Evolutionary conservation across 2,113 vertebrate species (phyloP).

Genomic region (Rhodinocichla rosea): DNA sequence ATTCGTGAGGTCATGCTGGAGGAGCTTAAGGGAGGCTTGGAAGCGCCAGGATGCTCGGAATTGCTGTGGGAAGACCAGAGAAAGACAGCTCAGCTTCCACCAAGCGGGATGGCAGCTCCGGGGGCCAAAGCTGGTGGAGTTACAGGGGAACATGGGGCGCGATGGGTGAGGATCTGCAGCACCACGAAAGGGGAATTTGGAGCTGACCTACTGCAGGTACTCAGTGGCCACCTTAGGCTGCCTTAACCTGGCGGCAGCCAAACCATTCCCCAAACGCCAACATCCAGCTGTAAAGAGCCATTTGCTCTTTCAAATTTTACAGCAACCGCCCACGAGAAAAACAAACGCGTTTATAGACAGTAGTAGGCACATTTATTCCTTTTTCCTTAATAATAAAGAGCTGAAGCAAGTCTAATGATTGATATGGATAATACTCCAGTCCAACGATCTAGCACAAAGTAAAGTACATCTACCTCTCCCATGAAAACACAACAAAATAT

Average conservation of each 20-base stretch:
- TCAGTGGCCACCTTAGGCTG: slow-evolving; percentile 48
- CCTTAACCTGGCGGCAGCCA: slow-evolving; percentile 50
- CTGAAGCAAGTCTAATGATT: not conserved
- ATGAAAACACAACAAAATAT: not conserved
- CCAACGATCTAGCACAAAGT: not conserved
- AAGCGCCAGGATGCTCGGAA: slow-evolving; percentile 83
- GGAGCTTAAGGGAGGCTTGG: slow-evolving; percentile 84
- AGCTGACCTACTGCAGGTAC: slow-evolving; percentile 30
- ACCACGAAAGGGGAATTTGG: not conserved
- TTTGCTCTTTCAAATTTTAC: not conserved
- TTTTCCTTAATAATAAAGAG: not conserved
- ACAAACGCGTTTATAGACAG: not conserved
- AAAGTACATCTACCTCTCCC: not conserved
- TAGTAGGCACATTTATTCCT: not conserved
- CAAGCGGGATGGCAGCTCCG: not conserved
- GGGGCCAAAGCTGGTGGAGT: not conserved
- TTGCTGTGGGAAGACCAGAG: slow-evolving; percentile 77
- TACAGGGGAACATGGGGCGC: not conserved
- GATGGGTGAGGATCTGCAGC: not conserved
- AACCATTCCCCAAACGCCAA: not conserved
- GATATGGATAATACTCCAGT: not conserved
- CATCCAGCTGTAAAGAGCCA: not conserved
- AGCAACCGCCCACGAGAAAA: not conserved
- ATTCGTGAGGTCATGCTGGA: slow-evolving; percentile 86
- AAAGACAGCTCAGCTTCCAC: slow-evolving; percentile 58